Evolutionary conservation across 2,113 vertebrate genomes (phyloP).

Genomic region (Xenopus laevis): DNA sequence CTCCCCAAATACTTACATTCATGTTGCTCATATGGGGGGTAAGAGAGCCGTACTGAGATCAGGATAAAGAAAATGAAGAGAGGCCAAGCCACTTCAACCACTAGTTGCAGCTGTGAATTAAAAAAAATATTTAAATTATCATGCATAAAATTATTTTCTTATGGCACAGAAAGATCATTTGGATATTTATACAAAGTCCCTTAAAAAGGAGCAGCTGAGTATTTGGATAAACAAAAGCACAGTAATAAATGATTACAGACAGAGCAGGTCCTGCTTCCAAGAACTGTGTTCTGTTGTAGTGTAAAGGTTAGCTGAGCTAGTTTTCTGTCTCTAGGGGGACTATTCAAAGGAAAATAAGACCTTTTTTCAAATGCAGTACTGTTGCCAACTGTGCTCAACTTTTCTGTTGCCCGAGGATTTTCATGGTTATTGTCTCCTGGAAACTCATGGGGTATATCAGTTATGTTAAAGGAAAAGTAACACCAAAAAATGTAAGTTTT

Average conservation of each 20-base stretch:
- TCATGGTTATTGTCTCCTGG: constrained; percentile 22
- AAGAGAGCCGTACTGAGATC: constrained; percentile 86
- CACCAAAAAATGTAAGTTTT: no score
- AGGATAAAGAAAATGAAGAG: constrained; percentile 97
- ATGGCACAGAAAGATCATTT: not conserved
- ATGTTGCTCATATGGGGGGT: constrained; percentile 93
- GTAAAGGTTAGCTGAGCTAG: constrained; percentile 33
- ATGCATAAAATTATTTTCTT: not conserved
- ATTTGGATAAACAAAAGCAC: constrained; percentile 10
- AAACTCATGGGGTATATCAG: constrained; percentile 15
- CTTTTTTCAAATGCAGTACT: not conserved
- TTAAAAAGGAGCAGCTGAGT: not conserved
- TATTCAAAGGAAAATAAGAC: constrained; percentile 19
- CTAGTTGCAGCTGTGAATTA: constrained; percentile 80
- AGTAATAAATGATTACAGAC: constrained; percentile 9
- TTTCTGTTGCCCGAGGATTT: constrained; percentile 10
- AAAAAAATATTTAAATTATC: constrained; percentile 31
- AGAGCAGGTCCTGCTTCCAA: constrained; percentile 33
- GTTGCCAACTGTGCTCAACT: constrained; percentile 22
- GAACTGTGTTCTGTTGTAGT: constrained; percentile 31
- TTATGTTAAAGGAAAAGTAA: no score
- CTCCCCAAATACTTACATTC: constrained; percentile 83
- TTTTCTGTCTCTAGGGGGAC: constrained; percentile 34
- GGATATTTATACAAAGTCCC: not conserved
- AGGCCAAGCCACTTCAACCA: constrained; percentile 91